A percentile compares a stretch with the other conserved stretches of the same genome.
Conservation (phyloP, 30 jellyfish, hydroid and myxozoan genomes). For the Haliclystus octoradiatus region DNA sequence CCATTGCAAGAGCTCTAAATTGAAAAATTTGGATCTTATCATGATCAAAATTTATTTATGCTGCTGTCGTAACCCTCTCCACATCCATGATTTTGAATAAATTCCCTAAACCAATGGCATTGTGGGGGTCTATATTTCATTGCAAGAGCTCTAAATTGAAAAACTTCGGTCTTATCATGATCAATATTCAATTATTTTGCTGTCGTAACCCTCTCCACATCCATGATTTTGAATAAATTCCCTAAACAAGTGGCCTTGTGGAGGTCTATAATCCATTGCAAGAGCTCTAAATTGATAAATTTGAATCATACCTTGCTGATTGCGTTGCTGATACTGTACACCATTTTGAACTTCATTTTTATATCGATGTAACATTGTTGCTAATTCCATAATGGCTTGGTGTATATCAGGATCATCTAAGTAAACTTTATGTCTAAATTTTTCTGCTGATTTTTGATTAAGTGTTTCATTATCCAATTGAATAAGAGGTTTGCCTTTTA, state of each 20-base stretch:
- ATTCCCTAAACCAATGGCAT: no score
- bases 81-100: no score
- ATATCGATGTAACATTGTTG: conserved; percentile 28
- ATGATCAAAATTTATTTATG: no score
- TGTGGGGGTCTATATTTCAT: no score
- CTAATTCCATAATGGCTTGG: conserved; percentile 60
- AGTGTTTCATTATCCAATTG: not conserved
- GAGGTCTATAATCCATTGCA: no score
- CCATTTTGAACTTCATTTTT: conserved; percentile 39
- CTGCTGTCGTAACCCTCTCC: no score
- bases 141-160: no score
- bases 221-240: no score
- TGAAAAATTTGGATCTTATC: not conserved
- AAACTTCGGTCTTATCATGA: no score
- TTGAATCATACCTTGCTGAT: not conserved
- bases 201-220: no score
- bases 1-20: not conserved
- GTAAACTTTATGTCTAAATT: conserved; percentile 62
- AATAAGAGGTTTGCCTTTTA: not conserved
- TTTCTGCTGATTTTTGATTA: not conserved
- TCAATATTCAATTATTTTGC: no score
- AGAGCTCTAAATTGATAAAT: not conserved
- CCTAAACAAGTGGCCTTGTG: no score
- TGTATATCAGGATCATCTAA: conserved; percentile 90
- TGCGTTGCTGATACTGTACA: not conserved